Conservation (phyloP, 2,888 invertebrate genomes). For the Halocaridina rubra region DNA sequence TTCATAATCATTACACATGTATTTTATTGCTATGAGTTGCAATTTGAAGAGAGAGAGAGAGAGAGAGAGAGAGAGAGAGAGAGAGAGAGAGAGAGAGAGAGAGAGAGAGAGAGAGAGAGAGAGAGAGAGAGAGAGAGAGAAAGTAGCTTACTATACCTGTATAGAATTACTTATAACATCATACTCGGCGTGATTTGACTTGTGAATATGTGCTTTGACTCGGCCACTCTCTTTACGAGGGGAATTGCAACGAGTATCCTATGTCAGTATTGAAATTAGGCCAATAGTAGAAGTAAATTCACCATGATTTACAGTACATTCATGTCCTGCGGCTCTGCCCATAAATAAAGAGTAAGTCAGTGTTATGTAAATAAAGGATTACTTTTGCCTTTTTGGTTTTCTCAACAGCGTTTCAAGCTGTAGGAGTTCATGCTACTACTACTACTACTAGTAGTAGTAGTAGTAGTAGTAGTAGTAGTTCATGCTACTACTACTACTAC, state of each 20-base stretch:
- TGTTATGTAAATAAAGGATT: not conserved
- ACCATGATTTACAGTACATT: too few relatives aligned
- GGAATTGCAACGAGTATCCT: too few relatives aligned
- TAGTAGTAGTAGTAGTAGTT: not conserved
- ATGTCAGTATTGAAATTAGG: too few relatives aligned
- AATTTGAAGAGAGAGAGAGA: not conserved
- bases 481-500: not conserved
- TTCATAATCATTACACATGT: not conserved
- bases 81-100: not conserved
- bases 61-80: constrained; percentile 16
- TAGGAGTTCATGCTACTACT: not conserved
- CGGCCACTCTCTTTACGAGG: too few relatives aligned
- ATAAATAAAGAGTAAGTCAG: too few relatives aligned
- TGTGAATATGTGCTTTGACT: not conserved
- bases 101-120: constrained; percentile 3
- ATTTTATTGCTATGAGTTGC: not conserved
- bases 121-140: constrained; percentile 14
- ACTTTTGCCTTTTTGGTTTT: not conserved
- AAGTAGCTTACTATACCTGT: not conserved
- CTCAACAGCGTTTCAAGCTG: not conserved
- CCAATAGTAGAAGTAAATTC: too few relatives aligned
- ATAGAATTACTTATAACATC: not conserved
- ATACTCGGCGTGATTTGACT: not conserved
- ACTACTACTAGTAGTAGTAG: not conserved
- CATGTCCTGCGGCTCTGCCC: too few relatives aligned